Conservation (phyloP, 2,797 vertebrate species). For the Gorsachius magnificus region DNA sequence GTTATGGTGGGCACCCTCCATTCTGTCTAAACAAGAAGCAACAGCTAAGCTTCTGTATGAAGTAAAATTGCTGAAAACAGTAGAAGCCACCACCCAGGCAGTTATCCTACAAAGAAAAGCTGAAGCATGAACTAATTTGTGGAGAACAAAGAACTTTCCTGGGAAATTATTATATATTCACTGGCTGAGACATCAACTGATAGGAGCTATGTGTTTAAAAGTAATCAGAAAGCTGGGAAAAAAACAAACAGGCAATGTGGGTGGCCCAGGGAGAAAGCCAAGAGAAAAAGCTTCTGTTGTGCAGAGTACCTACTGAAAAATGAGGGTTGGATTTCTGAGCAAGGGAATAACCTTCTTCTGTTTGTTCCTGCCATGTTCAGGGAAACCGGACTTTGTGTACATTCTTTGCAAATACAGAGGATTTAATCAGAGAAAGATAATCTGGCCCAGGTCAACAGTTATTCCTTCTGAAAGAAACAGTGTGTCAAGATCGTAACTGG, state of each 20-base stretch:
- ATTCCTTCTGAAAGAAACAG: background rate
- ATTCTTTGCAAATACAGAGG: background rate
- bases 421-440: background rate
- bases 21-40: slow-evolving; percentile 30
- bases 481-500: accelerated
- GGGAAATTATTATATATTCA: slow-evolving; percentile 13
- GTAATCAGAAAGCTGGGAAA: background rate
- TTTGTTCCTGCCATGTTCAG: background rate
- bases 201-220: slow-evolving; percentile 19
- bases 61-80: background rate
- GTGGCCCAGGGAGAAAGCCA: slow-evolving; percentile 17
- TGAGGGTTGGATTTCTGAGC: background rate
- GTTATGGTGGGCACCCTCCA: background rate
- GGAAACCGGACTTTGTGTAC: background rate
- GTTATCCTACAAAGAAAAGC: background rate
- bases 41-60: background rate
- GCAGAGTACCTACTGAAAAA: background rate
- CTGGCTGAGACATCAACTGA: background rate
- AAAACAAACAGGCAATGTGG: background rate
- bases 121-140: slow-evolving; percentile 19
- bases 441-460: background rate
- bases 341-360: slow-evolving; percentile 11
- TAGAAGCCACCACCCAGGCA: slow-evolving; percentile 19
- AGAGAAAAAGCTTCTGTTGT: background rate
- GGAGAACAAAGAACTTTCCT: slow-evolving; percentile 31